phyloP scores from a whole-genome alignment of 2,113 vertebrate species.

The Thinocorus orbignyianus region DNA sequence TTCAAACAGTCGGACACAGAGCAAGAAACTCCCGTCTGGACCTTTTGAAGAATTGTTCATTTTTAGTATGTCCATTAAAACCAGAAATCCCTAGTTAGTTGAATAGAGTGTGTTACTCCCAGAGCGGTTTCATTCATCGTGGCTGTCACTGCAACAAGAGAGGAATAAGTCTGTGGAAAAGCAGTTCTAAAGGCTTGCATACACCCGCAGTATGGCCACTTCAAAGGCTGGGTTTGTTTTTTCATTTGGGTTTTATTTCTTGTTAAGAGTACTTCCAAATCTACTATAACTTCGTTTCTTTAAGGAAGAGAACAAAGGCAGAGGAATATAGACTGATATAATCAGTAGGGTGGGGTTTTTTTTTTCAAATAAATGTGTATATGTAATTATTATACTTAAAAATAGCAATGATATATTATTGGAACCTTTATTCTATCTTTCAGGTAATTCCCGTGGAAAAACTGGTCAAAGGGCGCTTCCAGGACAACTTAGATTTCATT shows the following conservation, averaged over 20 bases:
- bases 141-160: neutral
- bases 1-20: neutral
- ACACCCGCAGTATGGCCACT: neutral
- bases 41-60: neutral
- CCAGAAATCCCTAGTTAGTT: neutral
- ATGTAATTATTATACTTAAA: neutral
- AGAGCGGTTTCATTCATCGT: neutral
- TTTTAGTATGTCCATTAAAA: neutral
- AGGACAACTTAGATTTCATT: constrained; percentile 99
- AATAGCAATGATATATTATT: neutral
- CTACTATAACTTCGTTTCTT: neutral
- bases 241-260: neutral
- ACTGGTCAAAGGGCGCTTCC: constrained; percentile 97
- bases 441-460: constrained; percentile 99
- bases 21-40: neutral
- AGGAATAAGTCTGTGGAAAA: neutral
- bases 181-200: neutral
- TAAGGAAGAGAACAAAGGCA: neutral
- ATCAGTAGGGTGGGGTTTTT: neutral
- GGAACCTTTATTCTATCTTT: neutral
- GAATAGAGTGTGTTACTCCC: neutral
- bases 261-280: neutral
- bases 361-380: neutral
- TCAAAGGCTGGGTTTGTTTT: neutral
- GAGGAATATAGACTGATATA: neutral